Evolutionary conservation across 2,797 vertebrate species (phyloP).

Genomic region (Martes flavigula): DNA sequence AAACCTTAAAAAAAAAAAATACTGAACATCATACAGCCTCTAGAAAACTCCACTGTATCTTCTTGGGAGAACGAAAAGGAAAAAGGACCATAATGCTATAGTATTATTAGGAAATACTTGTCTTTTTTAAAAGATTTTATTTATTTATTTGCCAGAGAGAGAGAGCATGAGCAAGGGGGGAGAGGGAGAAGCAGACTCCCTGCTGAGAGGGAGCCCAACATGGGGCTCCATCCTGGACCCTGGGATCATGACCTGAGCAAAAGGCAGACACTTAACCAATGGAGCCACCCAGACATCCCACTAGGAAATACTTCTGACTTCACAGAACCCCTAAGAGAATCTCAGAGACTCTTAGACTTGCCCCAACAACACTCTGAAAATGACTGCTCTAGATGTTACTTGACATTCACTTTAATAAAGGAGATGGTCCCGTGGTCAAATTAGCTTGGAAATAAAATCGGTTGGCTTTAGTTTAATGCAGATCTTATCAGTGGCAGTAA

Average conservation of each 20-base stretch:
- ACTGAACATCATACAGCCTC: neutral
- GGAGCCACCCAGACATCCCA: no score
- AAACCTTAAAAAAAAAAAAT: neutral
- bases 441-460: neutral
- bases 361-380: neutral
- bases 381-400: neutral
- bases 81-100: neutral
- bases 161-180: no score
- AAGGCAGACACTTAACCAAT: no score
- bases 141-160: no score
- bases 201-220: no score
- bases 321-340: neutral
- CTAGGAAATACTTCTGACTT: neutral
- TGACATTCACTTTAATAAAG: neutral
- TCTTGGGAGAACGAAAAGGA: neutral
- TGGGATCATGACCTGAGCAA: no score
- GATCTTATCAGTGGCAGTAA: neutral
- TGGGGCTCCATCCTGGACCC: no score
- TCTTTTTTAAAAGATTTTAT: no score
- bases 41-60: no score
- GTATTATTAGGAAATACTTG: neutral
- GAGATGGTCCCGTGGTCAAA: neutral
- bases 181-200: no score
- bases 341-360: neutral
- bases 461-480: neutral